These are phyloP conservation scores for Micromesistius poutassou DNA, from an alignment of 2,797 vertebrate genomes.

Conservation along the genomic window DNA sequence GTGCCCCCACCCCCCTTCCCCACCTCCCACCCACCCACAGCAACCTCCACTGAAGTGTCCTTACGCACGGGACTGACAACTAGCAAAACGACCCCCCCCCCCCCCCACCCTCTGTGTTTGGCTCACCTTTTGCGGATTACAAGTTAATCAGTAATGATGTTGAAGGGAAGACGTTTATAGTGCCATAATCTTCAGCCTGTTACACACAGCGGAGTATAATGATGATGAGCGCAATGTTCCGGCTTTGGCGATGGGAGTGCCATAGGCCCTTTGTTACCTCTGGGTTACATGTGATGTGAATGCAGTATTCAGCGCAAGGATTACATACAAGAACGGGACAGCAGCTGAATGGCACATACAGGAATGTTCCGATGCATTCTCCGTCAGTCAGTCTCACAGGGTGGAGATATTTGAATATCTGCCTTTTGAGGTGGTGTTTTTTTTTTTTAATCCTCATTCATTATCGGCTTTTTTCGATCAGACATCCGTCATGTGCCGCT, in stretches of 20 bases:
- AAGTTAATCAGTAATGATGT: too few species aligned
- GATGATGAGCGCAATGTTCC: neutral
- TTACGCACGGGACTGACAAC: neutral
- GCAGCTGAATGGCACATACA: neutral
- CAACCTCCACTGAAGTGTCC: neutral
- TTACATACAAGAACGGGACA: neutral
- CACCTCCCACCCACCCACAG: neutral
- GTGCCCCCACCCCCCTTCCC: neutral
- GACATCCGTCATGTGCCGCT: neutral
- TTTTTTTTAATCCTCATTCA: neutral
- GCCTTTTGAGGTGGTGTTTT: neutral
- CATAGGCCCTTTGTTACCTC: slow-evolving; percentile 1
- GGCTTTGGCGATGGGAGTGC: neutral
- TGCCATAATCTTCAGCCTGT: slow-evolving; percentile 2
- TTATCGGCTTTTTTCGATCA: neutral
- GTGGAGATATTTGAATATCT: neutral
- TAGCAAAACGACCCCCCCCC: too few species aligned
- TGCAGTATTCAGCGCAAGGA: neutral
- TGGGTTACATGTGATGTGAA: neutral
- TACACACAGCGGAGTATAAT: neutral
- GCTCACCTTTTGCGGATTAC: too few species aligned
- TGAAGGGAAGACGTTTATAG: neutral
- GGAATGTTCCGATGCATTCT: neutral
- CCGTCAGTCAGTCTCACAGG: neutral
- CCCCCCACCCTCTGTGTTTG: too few species aligned